Evolutionary conservation across 2,888 invertebrate species (phyloP), one percentile per base, ranked within the genome.

Genomic region (Carcina quercana): DNA sequence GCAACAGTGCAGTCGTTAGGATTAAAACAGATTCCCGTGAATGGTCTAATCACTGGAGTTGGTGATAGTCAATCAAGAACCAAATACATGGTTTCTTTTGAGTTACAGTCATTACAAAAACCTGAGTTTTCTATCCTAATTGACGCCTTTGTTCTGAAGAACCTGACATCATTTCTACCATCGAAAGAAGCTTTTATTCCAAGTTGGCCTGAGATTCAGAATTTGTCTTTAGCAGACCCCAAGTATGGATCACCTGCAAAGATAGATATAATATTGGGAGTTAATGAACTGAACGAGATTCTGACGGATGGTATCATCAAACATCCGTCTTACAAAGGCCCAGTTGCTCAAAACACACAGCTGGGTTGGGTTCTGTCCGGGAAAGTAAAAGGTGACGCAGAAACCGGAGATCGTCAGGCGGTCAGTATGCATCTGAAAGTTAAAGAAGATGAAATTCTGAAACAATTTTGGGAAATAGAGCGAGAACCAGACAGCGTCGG

Each of bases 351-450:
- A 27, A 44, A 45, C 10, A 50, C 50, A 7, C 12, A 17, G 3
- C 34, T 50, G 14, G 44, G 50, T 2, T 50, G 50, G 50, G 32
- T 50, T 17, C 12, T 50, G 8, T 50, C 44, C 6, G 45, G 51
- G 2, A 32, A 15, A 20, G 20, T 35, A n/a, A n/a, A n/a, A n/a
- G n/a, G 2, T 4, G 14, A 14, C 8, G 12, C 1, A 10, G n/a
- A 13, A 6, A 13, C 2, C n/a, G 7, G n/a, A n/a, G n/a, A 11
- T 7, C 10, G 4, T 5, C 3, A 6, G 12, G 25, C 5, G 30
- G 25, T 5, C 8, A 43, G 19, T 13, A 11, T 45, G 17, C 47
- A 45, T 34, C 5, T 37, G 7, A 31, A 45, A 12, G 10, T 38
- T 1, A 42, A 32, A 11, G 41, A 39, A 27, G 47, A 50, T 26